Percentiles rank a stretch among this genome's conserved stretches.
Conservation (phyloP, 2,797 vertebrate species). For the Parauchenoglanis punctatus region DNA sequence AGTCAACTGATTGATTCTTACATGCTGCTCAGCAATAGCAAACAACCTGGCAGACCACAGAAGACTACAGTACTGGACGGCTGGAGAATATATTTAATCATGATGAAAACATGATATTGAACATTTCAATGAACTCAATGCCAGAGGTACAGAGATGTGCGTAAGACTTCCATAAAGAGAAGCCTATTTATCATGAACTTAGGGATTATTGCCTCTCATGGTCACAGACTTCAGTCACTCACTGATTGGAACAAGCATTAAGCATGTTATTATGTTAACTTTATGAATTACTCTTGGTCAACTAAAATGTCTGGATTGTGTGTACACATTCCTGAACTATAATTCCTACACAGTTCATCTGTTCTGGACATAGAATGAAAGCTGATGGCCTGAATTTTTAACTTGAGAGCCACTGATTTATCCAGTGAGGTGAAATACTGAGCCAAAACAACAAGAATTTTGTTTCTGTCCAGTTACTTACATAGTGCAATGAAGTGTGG, state of each 20-base stretch:
- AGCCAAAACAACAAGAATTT: background rate
- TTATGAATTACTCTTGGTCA: background rate
- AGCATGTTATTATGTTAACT: background rate
- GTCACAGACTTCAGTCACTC: background rate
- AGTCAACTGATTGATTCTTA: background rate
- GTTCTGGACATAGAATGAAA: background rate
- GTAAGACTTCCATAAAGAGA: background rate
- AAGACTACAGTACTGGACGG: background rate
- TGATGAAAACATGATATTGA: background rate
- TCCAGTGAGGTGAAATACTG: background rate
- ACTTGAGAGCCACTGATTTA: background rate
- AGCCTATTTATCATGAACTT: background rate
- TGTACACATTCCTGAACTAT: background rate
- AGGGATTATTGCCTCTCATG: background rate
- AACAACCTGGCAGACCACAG: background rate
- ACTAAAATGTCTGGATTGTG: background rate
- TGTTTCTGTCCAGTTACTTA: background rate
- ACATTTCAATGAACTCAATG: background rate
- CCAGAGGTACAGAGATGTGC: background rate
- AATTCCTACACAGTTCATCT: background rate
- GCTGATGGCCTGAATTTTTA: background rate
- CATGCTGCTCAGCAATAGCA: background rate
- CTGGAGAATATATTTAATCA: background rate
- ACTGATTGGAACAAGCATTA: background rate
- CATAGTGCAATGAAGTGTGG: background rate